Percentiles rank a stretch among this genome's conserved stretches.
Evolutionary conservation across 2,888 invertebrate species (phyloP).

Genomic region (Aricia artaxerxes): DNA sequence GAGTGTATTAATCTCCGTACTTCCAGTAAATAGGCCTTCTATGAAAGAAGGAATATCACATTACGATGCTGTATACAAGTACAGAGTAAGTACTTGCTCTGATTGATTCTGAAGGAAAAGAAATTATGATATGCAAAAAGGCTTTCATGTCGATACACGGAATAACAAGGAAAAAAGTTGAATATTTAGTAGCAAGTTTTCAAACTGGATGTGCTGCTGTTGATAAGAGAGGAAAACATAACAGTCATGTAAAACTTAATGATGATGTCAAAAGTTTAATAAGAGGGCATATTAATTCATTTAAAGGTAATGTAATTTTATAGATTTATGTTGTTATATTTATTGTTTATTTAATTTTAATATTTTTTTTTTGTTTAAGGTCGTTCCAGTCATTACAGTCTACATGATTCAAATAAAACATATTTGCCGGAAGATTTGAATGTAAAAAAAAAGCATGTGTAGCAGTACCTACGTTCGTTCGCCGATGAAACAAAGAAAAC

Average conservation of each 20-base stretch:
- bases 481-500: too few relatives aligned
- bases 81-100: constrained; percentile 21
- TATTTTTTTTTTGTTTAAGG: constrained; percentile 31
- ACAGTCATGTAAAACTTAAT: constrained; percentile 17
- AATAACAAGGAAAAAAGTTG: constrained; percentile 33
- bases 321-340: constrained; percentile 6
- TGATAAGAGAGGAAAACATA: constrained; percentile 32
- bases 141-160: constrained; percentile 35
- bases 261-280: constrained; percentile 29
- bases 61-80: constrained; percentile 34
- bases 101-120: constrained; percentile 25
- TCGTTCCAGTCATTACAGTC: constrained; percentile 33
- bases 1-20: constrained; percentile 36
- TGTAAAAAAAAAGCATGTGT: constrained; percentile 34
- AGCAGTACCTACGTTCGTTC: too few relatives aligned
- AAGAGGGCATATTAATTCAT: constrained; percentile 32
- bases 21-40: constrained; percentile 34
- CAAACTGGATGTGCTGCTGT: constrained; percentile 23
- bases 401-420: constrained; percentile 30
- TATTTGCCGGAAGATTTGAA: constrained; percentile 35
- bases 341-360: constrained; percentile 25
- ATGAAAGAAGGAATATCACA: constrained; percentile 19
- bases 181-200: constrained; percentile 31
- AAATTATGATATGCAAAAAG: constrained; percentile 25
- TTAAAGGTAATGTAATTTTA: constrained; percentile 25